phyloP scores from a whole-genome alignment of 2,888 invertebrate genomes.

The Drosophila dives region DNA sequence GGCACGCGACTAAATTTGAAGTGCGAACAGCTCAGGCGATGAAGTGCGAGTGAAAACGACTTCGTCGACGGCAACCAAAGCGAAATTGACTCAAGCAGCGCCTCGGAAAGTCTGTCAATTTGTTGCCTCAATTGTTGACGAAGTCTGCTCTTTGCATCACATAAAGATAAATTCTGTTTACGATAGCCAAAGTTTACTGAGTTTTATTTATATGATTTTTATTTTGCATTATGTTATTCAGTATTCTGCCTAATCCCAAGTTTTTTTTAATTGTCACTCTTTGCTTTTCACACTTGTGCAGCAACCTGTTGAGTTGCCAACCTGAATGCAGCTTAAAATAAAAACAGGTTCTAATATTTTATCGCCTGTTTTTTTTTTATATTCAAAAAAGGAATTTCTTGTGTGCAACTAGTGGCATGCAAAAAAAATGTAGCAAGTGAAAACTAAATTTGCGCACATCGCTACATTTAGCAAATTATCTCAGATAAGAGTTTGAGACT shows the following conservation, averaged over 20 bases:
- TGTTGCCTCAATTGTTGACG: constrained; percentile 27
- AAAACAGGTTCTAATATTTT: constrained; percentile 56
- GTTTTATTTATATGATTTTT: constrained; percentile 23
- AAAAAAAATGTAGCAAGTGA: constrained; percentile 1
- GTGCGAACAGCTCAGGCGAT: constrained; percentile 38
- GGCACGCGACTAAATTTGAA: constrained; percentile 36
- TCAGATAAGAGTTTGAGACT: background rate
- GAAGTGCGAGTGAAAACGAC: constrained; percentile 27
- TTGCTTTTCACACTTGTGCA: background rate
- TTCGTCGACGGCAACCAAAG: constrained; percentile 6
- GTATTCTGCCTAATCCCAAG: constrained; percentile 10
- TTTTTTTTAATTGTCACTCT: background rate
- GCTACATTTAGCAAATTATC: background rate
- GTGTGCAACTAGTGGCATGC: constrained; percentile 3
- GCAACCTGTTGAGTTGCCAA: constrained; percentile 49
- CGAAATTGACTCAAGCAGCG: constrained; percentile 8
- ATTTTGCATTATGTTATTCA: constrained; percentile 10
- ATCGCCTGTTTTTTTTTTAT: constrained; percentile 20
- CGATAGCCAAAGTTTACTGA: constrained; percentile 23
- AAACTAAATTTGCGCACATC: background rate
- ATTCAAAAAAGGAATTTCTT: constrained; percentile 20
- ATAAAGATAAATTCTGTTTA: constrained; percentile 54
- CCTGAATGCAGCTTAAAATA: constrained; percentile 9
- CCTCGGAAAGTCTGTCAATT: constrained; percentile 23
- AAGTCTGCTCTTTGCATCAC: constrained; percentile 7